A percentile compares a stretch with the other conserved stretches of the same genome.
These are phyloP conservation scores for Ichneumoninae sp. DNA, from an alignment of 2,888 invertebrate species.

Conservation along the genomic window DNA sequence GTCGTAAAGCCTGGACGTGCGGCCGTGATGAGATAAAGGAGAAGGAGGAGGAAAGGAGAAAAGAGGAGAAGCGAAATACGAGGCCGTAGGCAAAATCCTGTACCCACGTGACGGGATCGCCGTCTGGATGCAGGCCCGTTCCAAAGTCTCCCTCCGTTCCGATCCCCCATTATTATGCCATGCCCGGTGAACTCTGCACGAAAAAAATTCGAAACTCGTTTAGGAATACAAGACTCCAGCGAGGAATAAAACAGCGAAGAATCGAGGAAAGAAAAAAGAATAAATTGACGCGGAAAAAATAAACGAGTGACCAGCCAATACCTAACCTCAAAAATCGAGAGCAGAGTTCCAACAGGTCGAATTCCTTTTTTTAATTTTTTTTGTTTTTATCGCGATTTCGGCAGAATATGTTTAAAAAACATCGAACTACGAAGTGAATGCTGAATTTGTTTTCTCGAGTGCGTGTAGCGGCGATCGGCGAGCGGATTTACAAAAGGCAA, in stretches of 20 bases:
- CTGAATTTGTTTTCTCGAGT: neutral
- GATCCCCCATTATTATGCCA: neutral
- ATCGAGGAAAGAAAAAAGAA: no score
- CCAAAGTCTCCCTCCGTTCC: neutral
- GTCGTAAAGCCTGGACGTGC: conserved; percentile 30
- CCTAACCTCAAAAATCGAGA: neutral
- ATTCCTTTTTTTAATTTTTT: neutral
- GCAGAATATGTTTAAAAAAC: neutral
- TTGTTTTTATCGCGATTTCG: neutral
- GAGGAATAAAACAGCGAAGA: neutral
- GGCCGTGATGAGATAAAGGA: conserved; percentile 8
- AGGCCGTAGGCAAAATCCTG: conserved; percentile 41
- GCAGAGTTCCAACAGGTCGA: neutral
- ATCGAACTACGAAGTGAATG: neutral
- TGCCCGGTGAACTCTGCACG: conserved; percentile 3
- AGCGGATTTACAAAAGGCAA: neutral
- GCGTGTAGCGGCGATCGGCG: neutral
- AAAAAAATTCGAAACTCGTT: conserved; percentile 37
- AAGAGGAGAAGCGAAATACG: conserved; percentile 20
- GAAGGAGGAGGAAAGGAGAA: conserved; percentile 6
- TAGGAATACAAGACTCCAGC: conserved; percentile 21
- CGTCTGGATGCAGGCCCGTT: conserved; percentile 34
- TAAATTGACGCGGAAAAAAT: neutral
- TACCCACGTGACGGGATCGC: conserved; percentile 42
- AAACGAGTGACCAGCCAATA: neutral